Evolutionary conservation across 37 sponge, comb jelly and placozoan species (phyloP), one percentile per base, ranked within the genome.

Genomic region (Mnemiopsis leidyi): DNA sequence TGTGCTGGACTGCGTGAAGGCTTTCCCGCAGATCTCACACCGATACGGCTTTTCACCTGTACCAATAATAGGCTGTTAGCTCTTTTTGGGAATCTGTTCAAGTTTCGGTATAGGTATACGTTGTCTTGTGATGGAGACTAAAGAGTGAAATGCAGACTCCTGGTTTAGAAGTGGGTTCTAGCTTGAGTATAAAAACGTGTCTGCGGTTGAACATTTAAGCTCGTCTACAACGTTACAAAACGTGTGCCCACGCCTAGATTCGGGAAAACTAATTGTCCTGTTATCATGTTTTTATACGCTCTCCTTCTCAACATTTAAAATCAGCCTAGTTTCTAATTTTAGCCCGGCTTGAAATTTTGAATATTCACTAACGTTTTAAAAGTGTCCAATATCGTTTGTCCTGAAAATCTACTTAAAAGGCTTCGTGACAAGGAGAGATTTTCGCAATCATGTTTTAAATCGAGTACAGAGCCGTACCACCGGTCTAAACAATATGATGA

Each of bases 21-120:
- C 82, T 34, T 79, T 79, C 38, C 82, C 82, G 38, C 82, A 79
- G 82, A 79, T 79, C 82, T 79, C 82, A 79, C 82, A 79, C 5
- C 82, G 82, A 36, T 79, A 79, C 36, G 82, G 82, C 29, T 79
- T 79, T 35, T 79, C 82, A 20, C 82, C 82, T 79, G 82, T 2
- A 32, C 7, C 5, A 69, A 48, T 48, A 48, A 48, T 48, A 48
- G 61, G 61, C 61, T 48, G 61, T 48, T 48, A 48, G 61, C 5
- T 48, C 61, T 48, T 48, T 48, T 48, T 5, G 13, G 61, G 61
- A 48, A 48, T 48, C 61, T 48, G 9, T 48, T 18, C 13, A 18
- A 48, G 61, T 48, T 48, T 48, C 61, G 61, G 13, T 48, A 5
- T 48, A 13, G 61, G 61, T 48, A 48, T 48, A 13, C 61, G 61